Evolutionary conservation across 1,140 invertebrate species (phyloP).

Genomic region (Drosophila auraria): DNA sequence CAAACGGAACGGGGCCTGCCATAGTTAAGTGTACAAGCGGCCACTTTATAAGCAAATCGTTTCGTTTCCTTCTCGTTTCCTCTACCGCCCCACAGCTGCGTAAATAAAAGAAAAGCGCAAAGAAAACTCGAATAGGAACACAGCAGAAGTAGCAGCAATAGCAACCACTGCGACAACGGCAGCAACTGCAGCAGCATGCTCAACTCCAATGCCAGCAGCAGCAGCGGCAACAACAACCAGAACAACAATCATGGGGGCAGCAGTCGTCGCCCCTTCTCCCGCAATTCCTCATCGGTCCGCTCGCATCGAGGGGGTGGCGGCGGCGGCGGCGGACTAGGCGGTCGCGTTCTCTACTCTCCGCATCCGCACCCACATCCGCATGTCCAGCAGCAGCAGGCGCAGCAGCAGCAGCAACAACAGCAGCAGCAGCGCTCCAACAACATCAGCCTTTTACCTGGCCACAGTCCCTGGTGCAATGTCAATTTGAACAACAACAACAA

Average conservation of each 20-base stretch:
- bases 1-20: constrained; percentile 33
- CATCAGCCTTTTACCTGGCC: constrained; percentile 63
- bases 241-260: constrained; percentile 69
- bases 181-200: constrained; percentile 63
- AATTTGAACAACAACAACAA: constrained; percentile 65
- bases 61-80: constrained; percentile 43
- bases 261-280: constrained; percentile 72
- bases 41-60: constrained; percentile 39
- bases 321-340: constrained; percentile 20
- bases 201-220: constrained; percentile 69
- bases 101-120: constrained; percentile 26
- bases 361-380: constrained; percentile 62
- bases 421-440: constrained; percentile 44
- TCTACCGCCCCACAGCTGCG: constrained; percentile 41
- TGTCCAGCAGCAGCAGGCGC: constrained; percentile 54
- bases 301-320: constrained; percentile 65
- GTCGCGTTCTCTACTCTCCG: constrained; percentile 69
- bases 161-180: constrained; percentile 10
- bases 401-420: constrained; percentile 52
- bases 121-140: constrained; percentile 36
- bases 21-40: constrained; percentile 44
- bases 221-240: constrained; percentile 32
- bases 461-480: constrained; percentile 75
- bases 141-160: constrained; percentile 5
- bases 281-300: constrained; percentile 70